Base-by-base conservation (phyloP, 2,113 vertebrate genomes). In the Jacana jacana region DNA sequence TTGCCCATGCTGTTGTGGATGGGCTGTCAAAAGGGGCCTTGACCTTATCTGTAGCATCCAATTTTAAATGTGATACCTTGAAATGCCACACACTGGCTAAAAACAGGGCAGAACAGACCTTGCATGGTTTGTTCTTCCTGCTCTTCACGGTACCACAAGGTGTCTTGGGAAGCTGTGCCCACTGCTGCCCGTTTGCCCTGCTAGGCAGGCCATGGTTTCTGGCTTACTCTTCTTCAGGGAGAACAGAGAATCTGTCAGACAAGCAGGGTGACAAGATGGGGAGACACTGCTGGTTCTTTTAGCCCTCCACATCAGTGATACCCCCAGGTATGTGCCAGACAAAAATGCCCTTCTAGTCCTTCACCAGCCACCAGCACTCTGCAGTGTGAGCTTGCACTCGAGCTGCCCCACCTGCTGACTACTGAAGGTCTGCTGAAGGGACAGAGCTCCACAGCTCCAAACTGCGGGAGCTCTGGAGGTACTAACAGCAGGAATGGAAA, bases 401-500 rank as follows among this genome's bases (percentile, higher is more conserved):
- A 57, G 31, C 72, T 65, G 49, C 69, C 64, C 16, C 69, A 79
- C 37, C 57, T 39, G 82, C 64, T 5, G 15, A 31, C 30, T 35
- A 61, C 28, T 16, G 49, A 30, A 58, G 69, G 42, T 35, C 57
- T n/a, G 49, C 64, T 42, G 42, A 71, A 33, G 57, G 72, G 60
- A 46, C 48, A 70, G 23, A 76, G 79, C 52, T 54, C 27, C 73
- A 42, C 55, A 0, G 0, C 54, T 71, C 49, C 48, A 11, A 37
- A 65, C 64, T 23, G 54, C 11, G 0, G 55, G 76, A 93, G 94
- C 71, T 91, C 80, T 83, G 69, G 61, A 94, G 82, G 86, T 88
- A 68, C 71, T 35, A 23, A 80, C 39, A 54, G 72, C 84, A 95
- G 81, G 87, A 83, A 88, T 93, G 75, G 69, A 89, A 96, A 95